A percentile compares a stretch with the other conserved stretches of the same genome.
phyloP scores from a whole-genome alignment of 37 sponge, comb jelly and placozoan genomes.

The Ephydatia muelleri region DNA sequence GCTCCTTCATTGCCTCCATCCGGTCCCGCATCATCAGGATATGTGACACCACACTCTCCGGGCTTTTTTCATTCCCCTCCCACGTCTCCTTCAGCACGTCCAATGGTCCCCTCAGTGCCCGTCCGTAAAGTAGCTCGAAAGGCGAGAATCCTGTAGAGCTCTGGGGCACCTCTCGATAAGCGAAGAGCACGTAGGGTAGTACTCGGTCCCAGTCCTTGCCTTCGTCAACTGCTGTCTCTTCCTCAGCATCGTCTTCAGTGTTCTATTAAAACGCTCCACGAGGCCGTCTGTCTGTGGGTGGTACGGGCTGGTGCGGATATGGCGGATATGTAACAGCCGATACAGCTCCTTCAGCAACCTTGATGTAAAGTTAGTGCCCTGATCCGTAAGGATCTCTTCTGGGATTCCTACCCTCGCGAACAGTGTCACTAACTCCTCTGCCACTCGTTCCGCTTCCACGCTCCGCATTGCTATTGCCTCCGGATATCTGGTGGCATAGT shows the following conservation, averaged over 20 bases:
- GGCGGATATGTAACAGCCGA: constrained; percentile 11
- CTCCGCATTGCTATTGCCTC: constrained; percentile 14
- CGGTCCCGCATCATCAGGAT: constrained; percentile 4
- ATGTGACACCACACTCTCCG: constrained; percentile 17
- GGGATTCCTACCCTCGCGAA: constrained; percentile 30
- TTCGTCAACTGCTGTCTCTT: neutral
- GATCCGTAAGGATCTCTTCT: constrained; percentile 26
- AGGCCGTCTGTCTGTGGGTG: constrained; percentile 48
- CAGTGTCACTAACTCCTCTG: constrained; percentile 18
- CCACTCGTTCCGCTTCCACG: constrained; percentile 21
- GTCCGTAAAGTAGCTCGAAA: constrained; percentile 28
- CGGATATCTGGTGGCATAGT: constrained; percentile 9
- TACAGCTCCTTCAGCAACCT: constrained; percentile 7
- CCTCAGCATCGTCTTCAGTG: constrained; percentile 25
- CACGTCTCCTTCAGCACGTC: constrained; percentile 39
- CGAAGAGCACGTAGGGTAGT: constrained; percentile 21
- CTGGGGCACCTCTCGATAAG: constrained; percentile 37
- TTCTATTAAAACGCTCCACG: constrained; percentile 33
- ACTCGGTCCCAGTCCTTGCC: constrained; percentile 20
- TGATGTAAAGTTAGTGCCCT: constrained; percentile 35
- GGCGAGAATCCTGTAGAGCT: constrained; percentile 38
- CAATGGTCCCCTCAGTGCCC: constrained; percentile 18
- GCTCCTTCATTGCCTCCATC: constrained; percentile 10
- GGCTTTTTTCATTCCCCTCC: neutral
- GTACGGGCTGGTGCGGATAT: constrained; percentile 22